Conservation (phyloP, 2,888 invertebrate species). For the Eudasyphora cyanicolor region DNA sequence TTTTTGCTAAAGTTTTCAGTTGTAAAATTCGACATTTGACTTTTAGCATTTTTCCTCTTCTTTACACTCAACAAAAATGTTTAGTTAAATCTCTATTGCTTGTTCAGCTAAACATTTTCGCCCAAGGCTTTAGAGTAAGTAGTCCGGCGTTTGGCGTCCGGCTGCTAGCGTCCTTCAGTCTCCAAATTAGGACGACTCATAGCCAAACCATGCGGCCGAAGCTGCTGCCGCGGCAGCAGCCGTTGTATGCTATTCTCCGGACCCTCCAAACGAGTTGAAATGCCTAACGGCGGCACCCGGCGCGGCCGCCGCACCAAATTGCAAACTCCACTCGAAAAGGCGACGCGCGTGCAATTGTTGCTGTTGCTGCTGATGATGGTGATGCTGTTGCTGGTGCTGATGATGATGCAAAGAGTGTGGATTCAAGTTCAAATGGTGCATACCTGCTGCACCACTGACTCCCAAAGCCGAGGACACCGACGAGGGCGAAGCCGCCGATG, state of each 20-base stretch:
- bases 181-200: conserved; percentile 75
- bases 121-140: too few species aligned
- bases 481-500: conserved; percentile 74
- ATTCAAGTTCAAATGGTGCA: conserved; percentile 78
- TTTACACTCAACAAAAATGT: too few species aligned
- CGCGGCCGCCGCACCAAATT: conserved; percentile 79
- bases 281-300: conserved; percentile 77
- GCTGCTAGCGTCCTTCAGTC: neutral
- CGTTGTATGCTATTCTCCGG: conserved; percentile 78
- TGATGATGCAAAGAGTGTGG: conserved; percentile 79
- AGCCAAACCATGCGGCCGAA: conserved; percentile 78
- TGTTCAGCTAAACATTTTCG: neutral
- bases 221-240: conserved; percentile 69
- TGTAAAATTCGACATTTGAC: too few species aligned
- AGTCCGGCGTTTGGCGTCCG: neutral
- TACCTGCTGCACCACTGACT: conserved; percentile 70
- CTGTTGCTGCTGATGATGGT: conserved; percentile 80
- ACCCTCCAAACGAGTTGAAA: conserved; percentile 79
- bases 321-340: conserved; percentile 80
- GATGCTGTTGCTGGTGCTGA: conserved; percentile 79
- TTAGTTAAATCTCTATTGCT: neutral
- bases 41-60: too few species aligned
- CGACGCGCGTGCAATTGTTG: conserved; percentile 80
- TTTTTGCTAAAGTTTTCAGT: neutral
- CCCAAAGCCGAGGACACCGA: conserved; percentile 75